phyloP scores from a whole-genome alignment of 2,888 invertebrate species.

The Nesidiocoris tenuis region DNA sequence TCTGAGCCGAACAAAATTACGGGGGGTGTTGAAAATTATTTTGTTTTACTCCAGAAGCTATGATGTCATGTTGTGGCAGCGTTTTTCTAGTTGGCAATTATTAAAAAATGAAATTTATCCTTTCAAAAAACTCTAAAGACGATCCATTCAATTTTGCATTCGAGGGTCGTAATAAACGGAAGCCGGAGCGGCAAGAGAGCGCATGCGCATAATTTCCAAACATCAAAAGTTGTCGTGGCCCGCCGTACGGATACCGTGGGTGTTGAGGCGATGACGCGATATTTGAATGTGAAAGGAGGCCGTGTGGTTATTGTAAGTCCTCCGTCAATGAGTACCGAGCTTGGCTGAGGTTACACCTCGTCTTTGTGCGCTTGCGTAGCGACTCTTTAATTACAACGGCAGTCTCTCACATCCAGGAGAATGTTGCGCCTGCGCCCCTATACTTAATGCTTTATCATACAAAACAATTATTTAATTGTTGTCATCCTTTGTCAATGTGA shows the following conservation, averaged over 20 bases:
- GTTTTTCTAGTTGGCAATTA: too few relatives aligned
- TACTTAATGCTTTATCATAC: constrained; percentile 44
- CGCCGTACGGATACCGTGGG: background rate
- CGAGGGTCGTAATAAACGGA: background rate
- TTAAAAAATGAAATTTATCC: too few relatives aligned
- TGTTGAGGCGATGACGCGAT: constrained; percentile 26
- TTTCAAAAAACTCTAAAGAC: too few relatives aligned
- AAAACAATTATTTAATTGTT: constrained; percentile 45
- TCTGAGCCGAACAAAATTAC: too few relatives aligned
- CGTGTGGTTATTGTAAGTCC: constrained; percentile 40
- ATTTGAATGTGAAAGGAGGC: constrained; percentile 42
- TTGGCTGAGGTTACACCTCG: constrained; percentile 23
- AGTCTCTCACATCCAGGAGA: constrained; percentile 28
- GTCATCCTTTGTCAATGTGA: constrained; percentile 41
- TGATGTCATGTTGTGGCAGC: too few relatives aligned
- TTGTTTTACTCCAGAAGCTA: too few relatives aligned
- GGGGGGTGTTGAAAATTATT: too few relatives aligned
- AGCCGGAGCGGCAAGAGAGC: background rate
- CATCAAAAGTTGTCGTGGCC: constrained; percentile 25
- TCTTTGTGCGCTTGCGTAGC: constrained; percentile 36
- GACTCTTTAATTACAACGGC: constrained; percentile 41
- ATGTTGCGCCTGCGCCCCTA: constrained; percentile 31
- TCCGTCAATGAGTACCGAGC: constrained; percentile 36
- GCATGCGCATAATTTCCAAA: constrained; percentile 23
- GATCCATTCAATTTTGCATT: too few relatives aligned